Evolutionary conservation across 37 sponge, comb jelly and placozoan genomes (phyloP).

Genomic region (Dysidea cf. avara): DNA sequence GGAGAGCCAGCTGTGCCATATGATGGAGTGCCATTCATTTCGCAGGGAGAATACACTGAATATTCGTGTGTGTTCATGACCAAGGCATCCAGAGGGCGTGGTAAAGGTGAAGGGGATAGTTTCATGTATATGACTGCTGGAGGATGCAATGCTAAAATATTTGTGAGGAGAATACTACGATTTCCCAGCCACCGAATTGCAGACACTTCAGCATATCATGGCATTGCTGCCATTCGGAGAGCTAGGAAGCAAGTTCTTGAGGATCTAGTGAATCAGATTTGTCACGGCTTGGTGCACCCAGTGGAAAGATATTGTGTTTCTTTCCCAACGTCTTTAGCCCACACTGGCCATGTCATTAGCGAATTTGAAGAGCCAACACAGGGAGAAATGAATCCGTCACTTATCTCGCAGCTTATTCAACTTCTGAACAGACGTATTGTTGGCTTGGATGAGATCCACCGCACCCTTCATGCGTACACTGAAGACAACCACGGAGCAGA

Average conservation of each 20-base stretch:
- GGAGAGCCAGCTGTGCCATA: conserved; percentile 83
- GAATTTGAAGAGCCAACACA: conserved; percentile 40
- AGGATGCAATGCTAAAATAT: conserved; percentile 70
- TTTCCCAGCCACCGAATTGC: conserved; percentile 50
- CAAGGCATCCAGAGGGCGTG: too few relatives aligned
- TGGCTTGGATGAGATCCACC: conserved; percentile 29
- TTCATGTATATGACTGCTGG: conserved; percentile 20
- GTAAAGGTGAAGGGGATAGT: too few relatives aligned
- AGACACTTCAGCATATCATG: conserved; percentile 18
- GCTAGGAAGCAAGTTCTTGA: conserved; percentile 65
- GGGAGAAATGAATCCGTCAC: too few relatives aligned
- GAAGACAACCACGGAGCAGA: conserved; percentile 35
- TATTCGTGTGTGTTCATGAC: conserved; percentile 49
- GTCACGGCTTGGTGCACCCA: conserved; percentile 53
- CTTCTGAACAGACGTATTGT: conserved; percentile 43
- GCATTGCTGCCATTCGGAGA: conserved; percentile 41
- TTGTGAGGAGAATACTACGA: conserved; percentile 55
- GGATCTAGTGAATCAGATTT: conserved; percentile 51
- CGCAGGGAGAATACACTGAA: conserved; percentile 57
- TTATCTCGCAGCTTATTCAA: conserved; percentile 30
- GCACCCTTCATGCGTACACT: conserved; percentile 33
- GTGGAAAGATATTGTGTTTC: conserved; percentile 68
- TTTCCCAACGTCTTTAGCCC: conserved; percentile 76
- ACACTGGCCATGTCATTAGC: conserved; percentile 49
- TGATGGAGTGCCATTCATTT: conserved; percentile 84